Conservation (phyloP, 2,797 vertebrate species). For the Loriculus beryllinus region DNA sequence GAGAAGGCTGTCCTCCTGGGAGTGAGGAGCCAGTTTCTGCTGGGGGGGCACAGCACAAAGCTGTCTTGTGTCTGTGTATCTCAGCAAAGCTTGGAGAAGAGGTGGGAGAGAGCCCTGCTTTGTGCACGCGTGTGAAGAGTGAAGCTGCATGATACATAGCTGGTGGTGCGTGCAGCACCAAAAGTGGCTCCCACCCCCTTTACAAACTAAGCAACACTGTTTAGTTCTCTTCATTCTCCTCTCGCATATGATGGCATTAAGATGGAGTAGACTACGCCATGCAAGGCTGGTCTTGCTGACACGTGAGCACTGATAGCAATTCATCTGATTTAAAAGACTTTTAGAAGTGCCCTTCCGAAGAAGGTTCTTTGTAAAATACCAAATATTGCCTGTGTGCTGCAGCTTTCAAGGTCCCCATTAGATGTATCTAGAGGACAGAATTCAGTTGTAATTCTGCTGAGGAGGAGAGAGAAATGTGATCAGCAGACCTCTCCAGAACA, state of each 20-base stretch:
- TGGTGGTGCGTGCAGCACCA: not conserved
- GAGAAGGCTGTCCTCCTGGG: not conserved
- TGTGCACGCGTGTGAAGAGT: fast-evolving
- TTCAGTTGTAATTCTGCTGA: not conserved
- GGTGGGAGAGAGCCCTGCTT: not conserved
- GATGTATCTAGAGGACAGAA: not conserved
- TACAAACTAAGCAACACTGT: not conserved
- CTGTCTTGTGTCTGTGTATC: not conserved
- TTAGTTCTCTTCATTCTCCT: not conserved
- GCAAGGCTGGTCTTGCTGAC: not conserved
- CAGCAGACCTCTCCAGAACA: not conserved
- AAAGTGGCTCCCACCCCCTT: not conserved
- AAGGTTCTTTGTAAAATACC: not conserved
- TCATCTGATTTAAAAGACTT: not conserved
- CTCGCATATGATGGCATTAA: not conserved
- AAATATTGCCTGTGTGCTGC: not conserved
- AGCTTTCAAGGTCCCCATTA: not conserved
- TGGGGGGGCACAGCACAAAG: not conserved
- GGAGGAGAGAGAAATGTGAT: not conserved
- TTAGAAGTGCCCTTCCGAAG: not conserved
- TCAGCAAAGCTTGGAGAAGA: not conserved
- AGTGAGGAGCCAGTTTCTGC: not conserved
- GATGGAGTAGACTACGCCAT: not conserved
- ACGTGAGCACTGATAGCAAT: not conserved
- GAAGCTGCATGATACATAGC: not conserved